Conservation (phyloP, 92 coral and sea anemone genomes). For the Epizoanthus rinbou region DNA sequence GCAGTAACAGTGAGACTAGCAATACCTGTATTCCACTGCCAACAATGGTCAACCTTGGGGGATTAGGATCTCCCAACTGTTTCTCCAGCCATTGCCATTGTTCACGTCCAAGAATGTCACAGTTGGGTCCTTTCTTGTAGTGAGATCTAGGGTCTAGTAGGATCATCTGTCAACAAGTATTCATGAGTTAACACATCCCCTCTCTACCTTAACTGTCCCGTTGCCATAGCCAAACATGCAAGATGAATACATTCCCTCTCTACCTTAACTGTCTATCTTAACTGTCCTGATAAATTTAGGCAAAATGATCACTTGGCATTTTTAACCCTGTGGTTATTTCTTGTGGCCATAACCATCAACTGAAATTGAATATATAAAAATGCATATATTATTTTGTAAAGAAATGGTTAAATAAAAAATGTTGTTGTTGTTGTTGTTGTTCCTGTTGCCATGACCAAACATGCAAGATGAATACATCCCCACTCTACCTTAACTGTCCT, state of each 20-base stretch:
- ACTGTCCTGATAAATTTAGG: no score
- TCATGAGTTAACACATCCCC: not conserved
- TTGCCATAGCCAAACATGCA: constrained; percentile 65
- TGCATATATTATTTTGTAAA: no score
- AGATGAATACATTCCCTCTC: constrained; percentile 58
- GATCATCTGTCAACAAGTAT: constrained; percentile 59
- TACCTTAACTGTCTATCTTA: constrained; percentile 94
- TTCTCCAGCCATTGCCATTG: constrained; percentile 93
- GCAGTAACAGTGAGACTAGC: no score
- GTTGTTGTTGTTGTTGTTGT: no score
- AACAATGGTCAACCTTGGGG: constrained; percentile 73
- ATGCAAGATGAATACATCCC: constrained; percentile 83
- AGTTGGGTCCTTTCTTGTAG: constrained; percentile 68
- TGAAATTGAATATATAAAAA: no score
- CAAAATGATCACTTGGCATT: no score
- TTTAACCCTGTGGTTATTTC: no score
- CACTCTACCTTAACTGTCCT: constrained; percentile 48
- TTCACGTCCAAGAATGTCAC: constrained; percentile 83
- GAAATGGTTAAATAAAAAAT: no score
- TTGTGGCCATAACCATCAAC: no score
- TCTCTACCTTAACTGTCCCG: not conserved
- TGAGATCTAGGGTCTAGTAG: constrained; percentile 92
- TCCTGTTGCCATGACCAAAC: constrained; percentile 51
- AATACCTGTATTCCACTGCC: constrained; percentile 93
- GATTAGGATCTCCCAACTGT: constrained; percentile 73